Conservation (phyloP, 2,888 invertebrate genomes). For the Eilema griseolum region DNA sequence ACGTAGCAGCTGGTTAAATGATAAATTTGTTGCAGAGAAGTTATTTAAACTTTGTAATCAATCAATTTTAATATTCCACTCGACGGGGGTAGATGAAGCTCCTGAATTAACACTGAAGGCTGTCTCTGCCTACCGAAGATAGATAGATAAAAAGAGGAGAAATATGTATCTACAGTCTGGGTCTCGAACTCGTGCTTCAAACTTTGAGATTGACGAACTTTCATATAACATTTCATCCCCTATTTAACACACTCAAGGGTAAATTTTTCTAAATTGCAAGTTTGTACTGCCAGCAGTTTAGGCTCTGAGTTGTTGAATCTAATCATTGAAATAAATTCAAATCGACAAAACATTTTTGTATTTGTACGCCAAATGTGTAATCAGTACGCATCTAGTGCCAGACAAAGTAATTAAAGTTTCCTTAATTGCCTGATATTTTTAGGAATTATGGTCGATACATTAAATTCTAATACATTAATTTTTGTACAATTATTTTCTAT, state of each 20-base stretch:
- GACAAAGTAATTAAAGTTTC: neutral
- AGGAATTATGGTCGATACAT: neutral
- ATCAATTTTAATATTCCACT: neutral
- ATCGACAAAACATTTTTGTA: neutral
- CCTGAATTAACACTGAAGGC: neutral
- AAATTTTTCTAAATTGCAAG: too few relatives aligned
- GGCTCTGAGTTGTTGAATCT: too few relatives aligned
- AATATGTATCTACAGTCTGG: too few relatives aligned
- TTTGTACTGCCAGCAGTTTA: too few relatives aligned
- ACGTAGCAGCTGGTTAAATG: neutral
- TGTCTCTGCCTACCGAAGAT: neutral
- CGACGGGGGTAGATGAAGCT: neutral
- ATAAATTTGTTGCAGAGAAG: neutral
- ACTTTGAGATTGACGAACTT: too few relatives aligned
- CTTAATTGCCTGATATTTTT: neutral
- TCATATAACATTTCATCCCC: too few relatives aligned
- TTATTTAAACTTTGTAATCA: neutral
- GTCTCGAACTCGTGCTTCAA: too few relatives aligned
- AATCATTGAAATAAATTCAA: too few relatives aligned
- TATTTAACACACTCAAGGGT: too few relatives aligned
- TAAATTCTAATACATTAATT: neutral
- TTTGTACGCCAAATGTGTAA: neutral
- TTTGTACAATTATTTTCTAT: neutral
- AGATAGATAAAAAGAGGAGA: neutral
- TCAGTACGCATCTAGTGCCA: slow-evolving; percentile 1